Evolutionary conservation across 2,797 vertebrate genomes (phyloP).

Genomic region (Danio aesculapii): DNA sequence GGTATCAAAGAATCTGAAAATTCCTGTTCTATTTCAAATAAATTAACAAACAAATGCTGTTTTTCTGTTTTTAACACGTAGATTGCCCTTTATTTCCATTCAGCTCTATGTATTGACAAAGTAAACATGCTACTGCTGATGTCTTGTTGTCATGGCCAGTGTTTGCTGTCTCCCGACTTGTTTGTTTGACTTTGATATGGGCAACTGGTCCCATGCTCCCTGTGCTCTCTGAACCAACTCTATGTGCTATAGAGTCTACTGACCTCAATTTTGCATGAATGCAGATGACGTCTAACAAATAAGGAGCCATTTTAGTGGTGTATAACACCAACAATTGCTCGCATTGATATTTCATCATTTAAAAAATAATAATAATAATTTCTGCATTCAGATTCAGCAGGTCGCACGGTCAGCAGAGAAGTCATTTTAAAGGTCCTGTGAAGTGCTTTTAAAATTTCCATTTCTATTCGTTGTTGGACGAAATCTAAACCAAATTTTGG

Average conservation of each 20-base stretch:
- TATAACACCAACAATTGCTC: too few relatives aligned
- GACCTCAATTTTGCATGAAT: not conserved
- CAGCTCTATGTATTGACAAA: conserved; percentile 45
- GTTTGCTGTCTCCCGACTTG: conserved; percentile 58
- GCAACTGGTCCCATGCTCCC: not conserved
- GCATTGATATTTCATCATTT: not conserved
- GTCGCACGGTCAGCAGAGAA: too few relatives aligned
- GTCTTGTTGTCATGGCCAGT: conserved; percentile 40
- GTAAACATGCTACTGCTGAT: conserved; percentile 56
- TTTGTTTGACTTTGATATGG: conserved; percentile 64
- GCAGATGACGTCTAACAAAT: not conserved
- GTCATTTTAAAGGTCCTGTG: too few relatives aligned
- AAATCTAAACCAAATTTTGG: too few relatives aligned
- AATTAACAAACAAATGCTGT: not conserved
- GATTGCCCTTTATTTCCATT: not conserved
- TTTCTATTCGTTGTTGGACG: too few relatives aligned
- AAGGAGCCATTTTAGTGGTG: not conserved
- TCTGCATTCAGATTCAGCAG: too few relatives aligned
- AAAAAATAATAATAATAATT: too few relatives aligned
- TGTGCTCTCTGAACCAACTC: not conserved
- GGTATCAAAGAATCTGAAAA: not conserved
- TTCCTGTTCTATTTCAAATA: not conserved
- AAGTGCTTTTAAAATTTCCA: too few relatives aligned
- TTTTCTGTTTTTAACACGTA: not conserved
- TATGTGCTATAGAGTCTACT: not conserved